These are phyloP conservation scores for Mythimna impura DNA, from an alignment of 2,888 invertebrate species.

Conservation along the genomic window DNA sequence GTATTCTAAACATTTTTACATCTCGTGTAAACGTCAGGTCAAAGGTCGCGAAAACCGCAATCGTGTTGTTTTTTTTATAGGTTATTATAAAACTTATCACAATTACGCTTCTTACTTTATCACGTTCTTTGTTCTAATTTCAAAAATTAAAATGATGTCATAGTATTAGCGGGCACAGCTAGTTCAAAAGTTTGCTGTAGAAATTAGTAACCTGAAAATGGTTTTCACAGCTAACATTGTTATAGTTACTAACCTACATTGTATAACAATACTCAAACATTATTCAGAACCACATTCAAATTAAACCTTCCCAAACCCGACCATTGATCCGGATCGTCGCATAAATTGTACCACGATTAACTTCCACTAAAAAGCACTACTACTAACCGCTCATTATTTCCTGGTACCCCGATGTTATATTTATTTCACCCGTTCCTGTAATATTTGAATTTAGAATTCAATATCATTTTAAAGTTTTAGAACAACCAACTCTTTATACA, in stretches of 20 bases:
- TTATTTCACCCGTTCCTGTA: neutral
- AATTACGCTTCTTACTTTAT: no score
- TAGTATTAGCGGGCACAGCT: neutral
- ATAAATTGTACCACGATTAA: slow-evolving; percentile 32
- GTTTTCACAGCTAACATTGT: neutral
- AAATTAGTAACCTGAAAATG: neutral
- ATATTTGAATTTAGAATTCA: neutral
- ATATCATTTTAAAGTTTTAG: neutral
- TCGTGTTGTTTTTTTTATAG: no score
- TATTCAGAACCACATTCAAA: slow-evolving; percentile 12
- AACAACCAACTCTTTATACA: neutral
- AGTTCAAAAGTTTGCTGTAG: neutral
- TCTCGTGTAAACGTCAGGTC: no score
- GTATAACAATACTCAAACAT: neutral
- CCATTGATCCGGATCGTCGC: slow-evolving; percentile 20
- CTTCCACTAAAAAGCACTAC: slow-evolving; percentile 13
- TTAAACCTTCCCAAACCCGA: slow-evolving; percentile 1
- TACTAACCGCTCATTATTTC: slow-evolving; percentile 10
- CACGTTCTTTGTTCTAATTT: neutral
- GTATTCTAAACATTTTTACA: no score
- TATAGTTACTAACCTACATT: neutral
- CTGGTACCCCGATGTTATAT: neutral
- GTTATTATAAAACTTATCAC: no score
- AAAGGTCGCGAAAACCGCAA: no score
- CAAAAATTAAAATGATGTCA: neutral